phyloP scores from a whole-genome alignment of 2,888 invertebrate species.

The Neoitamus cyanurus region DNA sequence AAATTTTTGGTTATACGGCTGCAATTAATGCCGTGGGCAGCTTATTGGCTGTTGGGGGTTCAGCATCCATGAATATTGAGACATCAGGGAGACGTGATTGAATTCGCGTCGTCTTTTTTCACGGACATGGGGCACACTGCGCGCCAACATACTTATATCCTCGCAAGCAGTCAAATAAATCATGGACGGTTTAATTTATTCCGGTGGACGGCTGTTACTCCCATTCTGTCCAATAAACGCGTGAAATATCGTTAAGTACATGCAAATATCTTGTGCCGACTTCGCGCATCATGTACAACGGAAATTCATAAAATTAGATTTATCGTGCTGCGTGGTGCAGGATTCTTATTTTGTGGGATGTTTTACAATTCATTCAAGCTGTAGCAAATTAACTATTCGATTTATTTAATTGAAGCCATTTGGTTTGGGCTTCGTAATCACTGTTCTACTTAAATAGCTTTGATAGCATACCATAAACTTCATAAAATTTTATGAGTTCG shows the following conservation, averaged over 20 bases:
- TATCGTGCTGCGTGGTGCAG: not conserved
- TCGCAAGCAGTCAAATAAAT: constrained; percentile 18
- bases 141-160: not conserved
- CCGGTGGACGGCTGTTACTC: constrained; percentile 22
- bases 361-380: not conserved
- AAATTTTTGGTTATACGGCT: constrained; percentile 32
- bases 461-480: not conserved
- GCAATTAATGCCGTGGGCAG: constrained; percentile 23
- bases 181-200: constrained; percentile 2
- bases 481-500: not conserved
- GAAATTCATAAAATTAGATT: constrained; percentile 17
- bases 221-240: constrained; percentile 11
- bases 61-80: not conserved
- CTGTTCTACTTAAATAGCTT: not conserved
- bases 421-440: not conserved
- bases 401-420: not conserved
- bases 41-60: not conserved
- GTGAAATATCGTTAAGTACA: constrained; percentile 7
- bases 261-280: not conserved
- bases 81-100: constrained; percentile 15
- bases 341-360: not conserved
- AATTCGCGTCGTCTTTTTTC: not conserved
- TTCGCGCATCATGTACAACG: not conserved
- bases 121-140: not conserved
- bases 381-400: not conserved